Conservation (phyloP, 2,797 vertebrate species). For the Schizopygopsis pylzovi region DNA sequence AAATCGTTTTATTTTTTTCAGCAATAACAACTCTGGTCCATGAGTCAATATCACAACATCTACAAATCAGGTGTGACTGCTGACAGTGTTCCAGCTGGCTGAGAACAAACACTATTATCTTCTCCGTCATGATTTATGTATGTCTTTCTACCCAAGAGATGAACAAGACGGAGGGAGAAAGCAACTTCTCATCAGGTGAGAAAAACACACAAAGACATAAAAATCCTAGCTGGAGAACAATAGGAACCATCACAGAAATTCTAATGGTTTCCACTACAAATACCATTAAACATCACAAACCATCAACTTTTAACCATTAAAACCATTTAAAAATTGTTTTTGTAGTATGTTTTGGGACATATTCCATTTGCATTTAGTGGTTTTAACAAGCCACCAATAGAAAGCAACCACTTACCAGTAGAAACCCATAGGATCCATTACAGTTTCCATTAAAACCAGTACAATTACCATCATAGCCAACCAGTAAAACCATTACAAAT, state of each 20-base stretch:
- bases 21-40: background rate
- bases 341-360: background rate
- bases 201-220: background rate
- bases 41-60: background rate
- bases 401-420: background rate
- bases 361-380: background rate
- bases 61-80: conserved; percentile 1
- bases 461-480: background rate
- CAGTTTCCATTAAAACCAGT: too few relatives aligned
- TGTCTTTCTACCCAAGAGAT: conserved; percentile 28
- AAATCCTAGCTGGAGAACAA: background rate
- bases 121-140: conserved; percentile 50
- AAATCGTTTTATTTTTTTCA: background rate
- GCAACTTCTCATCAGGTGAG: conserved; percentile 10
- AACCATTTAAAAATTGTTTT: background rate
- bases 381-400: background rate
- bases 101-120: background rate
- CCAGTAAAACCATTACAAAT: background rate
- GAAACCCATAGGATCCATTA: too few relatives aligned
- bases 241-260: background rate
- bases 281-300: background rate
- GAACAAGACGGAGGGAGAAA: conserved; percentile 11
- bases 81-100: background rate
- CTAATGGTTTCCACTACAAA: background rate
- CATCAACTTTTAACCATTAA: background rate